Evolutionary conservation across 2,888 invertebrate species (phyloP).

Genomic region (Acleris sparsana): DNA sequence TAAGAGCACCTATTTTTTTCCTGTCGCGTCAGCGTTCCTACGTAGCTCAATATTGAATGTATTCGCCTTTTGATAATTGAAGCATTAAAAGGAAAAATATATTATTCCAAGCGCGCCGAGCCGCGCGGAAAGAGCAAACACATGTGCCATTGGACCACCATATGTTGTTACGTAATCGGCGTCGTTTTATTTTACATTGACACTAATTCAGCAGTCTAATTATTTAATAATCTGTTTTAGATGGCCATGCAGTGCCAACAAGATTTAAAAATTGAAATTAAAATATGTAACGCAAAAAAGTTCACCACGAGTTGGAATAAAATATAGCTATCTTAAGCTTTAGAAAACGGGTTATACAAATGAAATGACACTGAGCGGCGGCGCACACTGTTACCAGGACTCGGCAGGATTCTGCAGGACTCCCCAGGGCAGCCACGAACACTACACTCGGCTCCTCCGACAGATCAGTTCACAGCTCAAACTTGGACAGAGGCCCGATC

Average conservation of each 20-base stretch:
- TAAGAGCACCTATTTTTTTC: slow-evolving; percentile 76
- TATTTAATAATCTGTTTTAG: slow-evolving; percentile 35
- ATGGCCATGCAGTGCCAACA: not conserved
- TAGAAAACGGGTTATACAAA: slow-evolving; percentile 13
- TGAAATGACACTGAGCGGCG: slow-evolving; percentile 44
- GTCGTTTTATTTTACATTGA: slow-evolving; percentile 53
- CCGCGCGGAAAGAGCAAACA: slow-evolving; percentile 58
- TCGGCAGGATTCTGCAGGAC: slow-evolving; percentile 31
- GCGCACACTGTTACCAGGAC: slow-evolving; percentile 31
- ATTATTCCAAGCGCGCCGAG: slow-evolving; percentile 46
- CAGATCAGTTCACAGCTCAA: slow-evolving; percentile 70
- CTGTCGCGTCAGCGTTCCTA: slow-evolving; percentile 71
- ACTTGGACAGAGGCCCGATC: slow-evolving; percentile 81
- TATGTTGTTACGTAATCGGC: slow-evolving; percentile 73
- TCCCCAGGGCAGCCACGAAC: slow-evolving; percentile 20
- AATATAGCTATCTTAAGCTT: slow-evolving; percentile 24
- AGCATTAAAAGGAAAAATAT: slow-evolving; percentile 55
- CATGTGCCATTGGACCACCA: slow-evolving; percentile 70
- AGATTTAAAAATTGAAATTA: not conserved
- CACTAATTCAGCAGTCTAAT: slow-evolving; percentile 49
- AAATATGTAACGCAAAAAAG: not conserved
- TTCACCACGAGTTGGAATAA: slow-evolving; percentile 8
- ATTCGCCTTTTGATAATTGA: slow-evolving; percentile 51
- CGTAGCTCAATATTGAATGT: slow-evolving; percentile 63
- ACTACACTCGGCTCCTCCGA: slow-evolving; percentile 41